A percentile compares a stretch with the other conserved stretches of the same genome.
phyloP scores from a whole-genome alignment of 2,113 vertebrate species.

The Cranoglanis bouderius region DNA sequence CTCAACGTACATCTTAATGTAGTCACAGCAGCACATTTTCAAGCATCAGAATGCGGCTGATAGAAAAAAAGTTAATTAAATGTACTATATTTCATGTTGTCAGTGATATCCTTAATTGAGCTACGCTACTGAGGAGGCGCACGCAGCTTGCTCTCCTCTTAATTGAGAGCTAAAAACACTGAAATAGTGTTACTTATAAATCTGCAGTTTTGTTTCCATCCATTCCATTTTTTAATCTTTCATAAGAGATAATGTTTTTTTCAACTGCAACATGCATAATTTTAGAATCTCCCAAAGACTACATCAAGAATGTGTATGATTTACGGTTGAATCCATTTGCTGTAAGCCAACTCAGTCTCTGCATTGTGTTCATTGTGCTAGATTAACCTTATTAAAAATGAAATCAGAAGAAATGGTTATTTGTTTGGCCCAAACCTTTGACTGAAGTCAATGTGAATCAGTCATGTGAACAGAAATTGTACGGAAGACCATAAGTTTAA shows the following conservation, averaged over 20 bases:
- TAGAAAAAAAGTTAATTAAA: background rate
- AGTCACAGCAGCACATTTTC: background rate
- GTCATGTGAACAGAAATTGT: background rate
- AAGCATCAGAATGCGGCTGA: background rate
- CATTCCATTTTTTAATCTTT: background rate
- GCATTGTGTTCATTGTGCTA: background rate
- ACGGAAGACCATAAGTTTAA: background rate
- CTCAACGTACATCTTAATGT: background rate
- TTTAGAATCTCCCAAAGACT: background rate
- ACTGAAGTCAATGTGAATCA: background rate
- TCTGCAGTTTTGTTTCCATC: background rate
- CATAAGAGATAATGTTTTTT: too few species aligned
- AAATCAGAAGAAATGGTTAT: background rate
- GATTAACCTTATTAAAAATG: background rate
- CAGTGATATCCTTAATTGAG: background rate
- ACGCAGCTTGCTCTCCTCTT: background rate
- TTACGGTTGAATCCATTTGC: background rate
- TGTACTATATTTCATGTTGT: background rate
- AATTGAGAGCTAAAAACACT: background rate
- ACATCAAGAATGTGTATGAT: background rate
- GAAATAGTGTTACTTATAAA: background rate
- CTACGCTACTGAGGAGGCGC: background rate
- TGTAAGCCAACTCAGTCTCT: background rate
- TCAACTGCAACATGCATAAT: background rate
- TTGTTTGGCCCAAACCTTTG: background rate